A percentile compares a stretch with the other conserved stretches of the same genome.
Evolutionary conservation across 2,888 invertebrate species (phyloP).

Genomic region (Theretra japonica): DNA sequence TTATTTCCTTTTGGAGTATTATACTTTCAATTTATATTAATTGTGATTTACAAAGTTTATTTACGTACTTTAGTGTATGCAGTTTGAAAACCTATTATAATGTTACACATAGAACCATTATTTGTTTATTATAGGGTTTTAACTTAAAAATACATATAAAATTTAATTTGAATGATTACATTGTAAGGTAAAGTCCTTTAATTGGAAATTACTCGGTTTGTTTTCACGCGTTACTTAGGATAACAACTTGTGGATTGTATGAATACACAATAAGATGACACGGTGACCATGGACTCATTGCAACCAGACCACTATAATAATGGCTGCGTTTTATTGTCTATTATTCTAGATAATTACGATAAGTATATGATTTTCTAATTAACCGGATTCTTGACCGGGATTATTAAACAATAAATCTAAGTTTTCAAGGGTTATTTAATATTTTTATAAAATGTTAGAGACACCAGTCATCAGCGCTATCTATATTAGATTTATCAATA

Average conservation of each 20-base stretch:
- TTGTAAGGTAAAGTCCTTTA: background rate
- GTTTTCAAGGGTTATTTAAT: too few species aligned
- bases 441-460: too few species aligned
- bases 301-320: constrained; percentile 29
- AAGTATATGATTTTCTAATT: background rate
- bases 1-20: background rate
- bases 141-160: too few species aligned
- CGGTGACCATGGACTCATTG: constrained; percentile 63
- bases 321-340: constrained; percentile 5
- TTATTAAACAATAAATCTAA: background rate
- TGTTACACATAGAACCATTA: too few species aligned
- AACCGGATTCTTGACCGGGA: background rate
- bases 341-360: background rate
- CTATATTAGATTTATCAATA: too few species aligned
- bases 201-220: background rate
- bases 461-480: too few species aligned
- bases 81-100: too few species aligned
- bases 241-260: constrained; percentile 28
- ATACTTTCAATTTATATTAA: background rate
- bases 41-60: too few species aligned
- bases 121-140: too few species aligned
- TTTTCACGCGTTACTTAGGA: background rate
- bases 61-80: too few species aligned
- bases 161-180: too few species aligned
- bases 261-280: constrained; percentile 53